Conservation (phyloP, 1,140 invertebrate species). For the Sitophilus oryzae region DNA sequence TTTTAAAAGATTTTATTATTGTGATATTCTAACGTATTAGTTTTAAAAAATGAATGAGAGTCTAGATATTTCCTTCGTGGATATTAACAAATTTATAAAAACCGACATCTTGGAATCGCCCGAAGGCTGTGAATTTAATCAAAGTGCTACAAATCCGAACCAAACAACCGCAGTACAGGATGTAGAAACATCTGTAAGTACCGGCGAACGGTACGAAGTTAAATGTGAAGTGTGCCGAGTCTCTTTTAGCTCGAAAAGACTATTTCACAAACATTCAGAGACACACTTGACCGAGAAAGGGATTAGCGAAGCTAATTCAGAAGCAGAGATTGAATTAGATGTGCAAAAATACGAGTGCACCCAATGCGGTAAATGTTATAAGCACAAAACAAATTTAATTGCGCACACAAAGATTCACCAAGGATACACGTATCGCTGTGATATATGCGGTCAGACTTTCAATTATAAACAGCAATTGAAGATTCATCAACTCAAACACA, state of each 20-base stretch:
- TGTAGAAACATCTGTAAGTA: neutral
- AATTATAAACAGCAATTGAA: constrained; percentile 26
- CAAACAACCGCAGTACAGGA: neutral
- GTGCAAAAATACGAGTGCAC: constrained; percentile 5
- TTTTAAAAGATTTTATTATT: too few relatives aligned
- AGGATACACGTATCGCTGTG: neutral
- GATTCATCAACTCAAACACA: constrained; percentile 11
- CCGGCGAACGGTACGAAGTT: neutral
- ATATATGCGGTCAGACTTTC: constrained; percentile 16
- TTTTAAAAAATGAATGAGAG: too few relatives aligned
- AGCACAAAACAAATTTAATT: constrained; percentile 8
- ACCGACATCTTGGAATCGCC: neutral
- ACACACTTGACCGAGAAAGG: too few relatives aligned
- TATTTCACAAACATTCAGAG: neutral
- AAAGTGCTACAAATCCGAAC: neutral
- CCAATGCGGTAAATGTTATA: constrained; percentile 16
- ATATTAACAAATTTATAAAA: constrained; percentile 3
- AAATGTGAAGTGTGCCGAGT: neutral
- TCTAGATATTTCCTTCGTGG: too few relatives aligned
- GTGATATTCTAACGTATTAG: too few relatives aligned
- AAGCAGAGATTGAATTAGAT: neutral
- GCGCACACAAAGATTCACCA: constrained; percentile 12
- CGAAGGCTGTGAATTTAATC: neutral
- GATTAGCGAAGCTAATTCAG: neutral
- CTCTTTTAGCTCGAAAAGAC: neutral